phyloP scores from a whole-genome alignment of 2,113 vertebrate species.

The Piprites chloris region DNA sequence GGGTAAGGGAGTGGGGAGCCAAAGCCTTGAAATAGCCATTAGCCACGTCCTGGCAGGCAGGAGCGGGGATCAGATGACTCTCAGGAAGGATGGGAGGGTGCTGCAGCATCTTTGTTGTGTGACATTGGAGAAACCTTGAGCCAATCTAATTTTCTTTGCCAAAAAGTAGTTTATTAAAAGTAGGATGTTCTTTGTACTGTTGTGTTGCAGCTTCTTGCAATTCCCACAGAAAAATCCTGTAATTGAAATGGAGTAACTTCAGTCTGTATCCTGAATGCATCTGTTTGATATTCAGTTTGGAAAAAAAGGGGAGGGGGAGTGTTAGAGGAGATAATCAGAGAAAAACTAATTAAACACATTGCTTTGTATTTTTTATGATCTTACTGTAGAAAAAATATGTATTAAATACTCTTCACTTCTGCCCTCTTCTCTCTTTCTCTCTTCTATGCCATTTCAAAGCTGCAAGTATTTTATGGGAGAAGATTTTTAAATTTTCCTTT shows the following conservation, averaged over 20 bases:
- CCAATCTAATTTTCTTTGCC: not conserved
- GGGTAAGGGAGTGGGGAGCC: not conserved
- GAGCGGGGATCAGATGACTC: not conserved
- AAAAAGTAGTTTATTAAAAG: not conserved
- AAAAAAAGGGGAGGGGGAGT: not conserved
- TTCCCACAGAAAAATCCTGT: not conserved
- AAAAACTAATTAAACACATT: slow-evolving; percentile 11
- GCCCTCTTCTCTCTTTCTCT: not conserved
- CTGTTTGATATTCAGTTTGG: not conserved
- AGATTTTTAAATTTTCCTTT: not conserved
- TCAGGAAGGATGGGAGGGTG: not conserved
- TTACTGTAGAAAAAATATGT: not conserved
- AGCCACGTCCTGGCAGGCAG: slow-evolving; percentile 11
- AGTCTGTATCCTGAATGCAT: not conserved
- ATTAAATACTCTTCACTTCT: not conserved
- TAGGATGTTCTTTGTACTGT: not conserved
- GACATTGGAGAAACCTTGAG: slow-evolving; percentile 60
- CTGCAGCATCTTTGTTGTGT: not conserved
- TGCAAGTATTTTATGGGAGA: not conserved
- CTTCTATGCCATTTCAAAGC: not conserved
- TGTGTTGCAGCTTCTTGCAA: not conserved
- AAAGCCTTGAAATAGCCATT: slow-evolving; percentile 48
- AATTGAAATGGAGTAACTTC: not conserved
- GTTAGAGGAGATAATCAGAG: not conserved
- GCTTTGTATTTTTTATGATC: not conserved